Evolutionary conservation across 2,888 invertebrate genomes (phyloP), one percentile per base, ranked within the genome.

Genomic region (Drosophila maculinotata): DNA sequence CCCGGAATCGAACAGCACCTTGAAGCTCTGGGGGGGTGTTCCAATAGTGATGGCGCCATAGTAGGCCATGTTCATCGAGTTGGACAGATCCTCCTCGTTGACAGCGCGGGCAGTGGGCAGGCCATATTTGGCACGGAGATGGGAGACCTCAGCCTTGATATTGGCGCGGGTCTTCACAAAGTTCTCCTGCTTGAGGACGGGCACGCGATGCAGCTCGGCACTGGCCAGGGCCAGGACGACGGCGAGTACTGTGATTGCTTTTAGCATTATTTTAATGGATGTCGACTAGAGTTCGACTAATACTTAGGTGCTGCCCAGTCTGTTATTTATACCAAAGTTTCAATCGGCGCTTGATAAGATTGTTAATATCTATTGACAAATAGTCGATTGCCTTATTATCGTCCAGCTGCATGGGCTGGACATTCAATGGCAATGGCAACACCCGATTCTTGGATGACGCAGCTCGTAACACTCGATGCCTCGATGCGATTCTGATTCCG

Each of bases 1-100:
- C 64, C 99, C 99, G 0, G 99, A 99, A 92, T 99, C 99, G 92
- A 99, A 99, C 70, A 99, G 95, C 60, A 99, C 98, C 88, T 94
- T 95, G 92, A 99, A 99, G 6, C 92, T 92, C 92, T 99, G 99
- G 45, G 96, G 95, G 12, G 99, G 99, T 48, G 94, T 95, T 53
- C 99, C 99, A 92, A 99, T 96, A 1, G 94, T 92, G 82, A 99
- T 98, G 7, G 94, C 94, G 10, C 98, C 99, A 92, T 96, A 98
- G 92, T 99, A 99, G 91, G 98, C 98, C 56, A 97, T 96, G 92
- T 98, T 98, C 71, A 97, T 92, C 89, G 97, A 98, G 92, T 98
- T 98, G 33, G 96, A 95, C 25, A 98, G 93, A 5, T 36, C 47
- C 59, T 86, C 84, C 35, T 60, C 65, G 8, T 38, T 53, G 42